Evolutionary conservation across 2,113 vertebrate genomes (phyloP), one percentile per base, ranked within the genome.

Genomic region (Copsychus sechellarum): DNA sequence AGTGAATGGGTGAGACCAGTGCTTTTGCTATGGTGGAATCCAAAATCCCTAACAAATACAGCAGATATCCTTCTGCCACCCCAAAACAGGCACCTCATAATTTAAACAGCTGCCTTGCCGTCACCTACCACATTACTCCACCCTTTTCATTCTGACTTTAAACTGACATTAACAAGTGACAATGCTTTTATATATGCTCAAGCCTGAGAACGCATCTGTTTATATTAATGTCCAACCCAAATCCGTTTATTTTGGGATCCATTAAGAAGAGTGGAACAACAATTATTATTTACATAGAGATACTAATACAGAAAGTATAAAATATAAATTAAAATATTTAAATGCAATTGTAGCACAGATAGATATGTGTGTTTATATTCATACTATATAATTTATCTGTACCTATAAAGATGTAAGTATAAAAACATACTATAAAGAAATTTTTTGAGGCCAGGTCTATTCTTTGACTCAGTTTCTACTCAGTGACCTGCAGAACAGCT

Each of bases 11-110:
- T 86, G 83, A 67, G 58, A 86, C n/a, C 66, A 82, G 29, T 93
- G 70, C 61, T 36, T 93, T 36, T 83, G 72, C 89, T 89, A 74
- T 61, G 66, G 53, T 48, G 50, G 87, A 91, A 96, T 56, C 43
- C 74, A 81, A 64, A 88, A 91, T n/a, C 45, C 66, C 18, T 79
- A 89, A 70, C 45, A 95, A 96, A 88, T 33, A 54, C 69, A 90
- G 90, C 31, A 91, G 28, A 92, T 71, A 58, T 81, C 84, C 60
- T 71, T 94, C 25, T 50, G 90, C 29, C 53, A 81, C 11, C 14
- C 11, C 25, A 45, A 29, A 83, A 56, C 0, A 86, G 36, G 14
- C 26, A 69, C 12, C 42, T 93, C 31, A 7, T 65, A 53, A 79
- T 56, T 71, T 42, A 66, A 87, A 89, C 3, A 71, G 12, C 26